phyloP scores from a whole-genome alignment of 2,113 vertebrate genomes.

The Anarrhichthys ocellatus region DNA sequence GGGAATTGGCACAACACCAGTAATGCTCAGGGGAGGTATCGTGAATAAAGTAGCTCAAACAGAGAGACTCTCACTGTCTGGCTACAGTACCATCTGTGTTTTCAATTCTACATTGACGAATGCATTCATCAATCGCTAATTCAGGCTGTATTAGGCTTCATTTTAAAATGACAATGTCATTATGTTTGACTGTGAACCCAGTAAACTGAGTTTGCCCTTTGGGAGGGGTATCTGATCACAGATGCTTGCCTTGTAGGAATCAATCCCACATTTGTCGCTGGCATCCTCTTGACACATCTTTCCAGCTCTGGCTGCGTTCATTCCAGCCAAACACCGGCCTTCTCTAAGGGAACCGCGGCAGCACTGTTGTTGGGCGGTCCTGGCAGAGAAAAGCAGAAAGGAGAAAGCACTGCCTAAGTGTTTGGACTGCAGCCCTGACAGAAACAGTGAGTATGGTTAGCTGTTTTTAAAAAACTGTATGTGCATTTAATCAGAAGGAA shows the following conservation, averaged over 20 bases:
- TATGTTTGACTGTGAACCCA: conserved; percentile 37
- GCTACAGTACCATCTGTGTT: conserved; percentile 13
- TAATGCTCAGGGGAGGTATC: conserved; percentile 26
- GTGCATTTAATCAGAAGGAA: conserved; percentile 19
- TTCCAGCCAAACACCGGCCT: conserved; percentile 88
- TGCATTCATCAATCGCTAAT: conserved; percentile 33
- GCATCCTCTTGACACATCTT: conserved; percentile 82
- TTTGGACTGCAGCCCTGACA: conserved; percentile 45
- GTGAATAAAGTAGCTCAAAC: conserved; percentile 18
- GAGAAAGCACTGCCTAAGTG: conserved; percentile 34
- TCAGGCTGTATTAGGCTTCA: conserved; percentile 20
- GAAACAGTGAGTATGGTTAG: conserved; percentile 25
- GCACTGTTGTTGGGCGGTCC: conserved; percentile 91
- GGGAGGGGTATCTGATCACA: conserved; percentile 24
- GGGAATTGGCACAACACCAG: conserved; percentile 32
- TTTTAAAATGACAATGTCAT: conserved; percentile 28
- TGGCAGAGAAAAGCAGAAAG: conserved; percentile 73
- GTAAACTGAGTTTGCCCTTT: conserved; percentile 48
- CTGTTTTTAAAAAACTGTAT: not conserved
- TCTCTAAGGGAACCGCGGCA: conserved; percentile 87
- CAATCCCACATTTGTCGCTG: conserved; percentile 81
- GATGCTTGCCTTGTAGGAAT: conserved; percentile 88
- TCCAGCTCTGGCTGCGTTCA: conserved; percentile 87
- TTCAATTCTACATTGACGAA: conserved; percentile 37
- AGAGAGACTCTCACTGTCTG: conserved; percentile 3